Percentiles rank a stretch among this genome's conserved stretches.
These are phyloP conservation scores for Pithys albifrons DNA, from an alignment of 2,113 vertebrate species.

Conservation along the genomic window DNA sequence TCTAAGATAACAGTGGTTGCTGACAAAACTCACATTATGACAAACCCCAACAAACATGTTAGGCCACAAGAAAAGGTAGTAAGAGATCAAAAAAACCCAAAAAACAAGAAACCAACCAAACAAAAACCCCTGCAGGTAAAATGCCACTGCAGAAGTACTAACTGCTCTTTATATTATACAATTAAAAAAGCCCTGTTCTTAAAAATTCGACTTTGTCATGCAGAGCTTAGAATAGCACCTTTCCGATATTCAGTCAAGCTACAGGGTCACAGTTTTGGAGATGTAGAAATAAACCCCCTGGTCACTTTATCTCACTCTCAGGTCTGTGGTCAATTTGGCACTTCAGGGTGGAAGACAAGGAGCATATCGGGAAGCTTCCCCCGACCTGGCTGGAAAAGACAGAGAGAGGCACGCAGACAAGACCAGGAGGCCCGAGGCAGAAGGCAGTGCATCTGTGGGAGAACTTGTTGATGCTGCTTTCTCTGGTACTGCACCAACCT, in stretches of 20 bases:
- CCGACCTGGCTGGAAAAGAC: neutral
- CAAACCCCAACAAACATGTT: neutral
- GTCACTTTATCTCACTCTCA: neutral
- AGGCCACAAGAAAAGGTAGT: neutral
- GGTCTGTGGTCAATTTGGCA: neutral
- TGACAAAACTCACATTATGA: neutral
- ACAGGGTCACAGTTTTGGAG: neutral
- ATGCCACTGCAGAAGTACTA: neutral
- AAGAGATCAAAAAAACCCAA: neutral
- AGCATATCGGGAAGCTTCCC: neutral
- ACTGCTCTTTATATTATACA: neutral
- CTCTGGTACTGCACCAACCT: neutral
- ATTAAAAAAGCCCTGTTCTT: neutral
- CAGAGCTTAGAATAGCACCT: neutral
- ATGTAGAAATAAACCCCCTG: neutral
- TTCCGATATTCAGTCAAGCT: neutral
- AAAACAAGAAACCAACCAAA: neutral
- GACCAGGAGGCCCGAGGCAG: neutral
- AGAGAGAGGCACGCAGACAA: neutral
- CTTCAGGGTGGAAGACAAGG: neutral
- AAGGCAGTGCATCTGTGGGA: neutral
- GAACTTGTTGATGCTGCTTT: neutral
- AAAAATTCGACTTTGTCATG: neutral
- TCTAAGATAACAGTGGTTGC: neutral
- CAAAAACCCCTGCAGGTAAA: neutral